Evolutionary conservation across 2,888 invertebrate genomes (phyloP).

Genomic region (Cataglyphis livida): DNA sequence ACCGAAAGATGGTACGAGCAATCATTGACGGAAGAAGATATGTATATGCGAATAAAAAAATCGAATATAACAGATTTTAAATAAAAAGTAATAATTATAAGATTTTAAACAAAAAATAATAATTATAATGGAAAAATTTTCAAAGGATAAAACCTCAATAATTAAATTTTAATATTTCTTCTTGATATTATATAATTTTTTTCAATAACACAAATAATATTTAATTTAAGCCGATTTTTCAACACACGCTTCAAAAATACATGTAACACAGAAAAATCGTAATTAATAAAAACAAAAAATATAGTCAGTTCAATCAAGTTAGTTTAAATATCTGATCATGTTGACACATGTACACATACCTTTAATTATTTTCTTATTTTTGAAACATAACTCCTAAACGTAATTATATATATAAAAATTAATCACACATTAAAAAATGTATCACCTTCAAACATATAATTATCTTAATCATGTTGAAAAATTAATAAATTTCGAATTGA

Average conservation of each 20-base stretch:
- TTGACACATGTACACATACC: not conserved
- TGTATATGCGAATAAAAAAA: not conserved
- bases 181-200: not conserved
- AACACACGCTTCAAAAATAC: not conserved
- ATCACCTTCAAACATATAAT: not conserved
- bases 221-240: not conserved
- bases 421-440: not conserved
- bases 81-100: not conserved
- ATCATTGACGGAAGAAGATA: slow-evolving; percentile 10
- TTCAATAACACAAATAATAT: not conserved
- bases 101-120: not conserved
- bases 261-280: not conserved
- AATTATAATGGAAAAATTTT: not conserved
- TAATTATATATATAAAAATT: not conserved
- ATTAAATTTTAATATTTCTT: not conserved
- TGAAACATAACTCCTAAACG: not conserved
- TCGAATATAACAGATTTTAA: not conserved
- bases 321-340: not conserved
- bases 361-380: slow-evolving; percentile 11
- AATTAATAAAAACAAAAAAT: not conserved
- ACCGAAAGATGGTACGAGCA: slow-evolving; percentile 82
- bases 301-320: too few species aligned
- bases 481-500: not conserved
- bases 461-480: not conserved
- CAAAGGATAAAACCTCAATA: not conserved